Conservation (phyloP, 2,888 invertebrate genomes). For the Rutpela maculata region DNA sequence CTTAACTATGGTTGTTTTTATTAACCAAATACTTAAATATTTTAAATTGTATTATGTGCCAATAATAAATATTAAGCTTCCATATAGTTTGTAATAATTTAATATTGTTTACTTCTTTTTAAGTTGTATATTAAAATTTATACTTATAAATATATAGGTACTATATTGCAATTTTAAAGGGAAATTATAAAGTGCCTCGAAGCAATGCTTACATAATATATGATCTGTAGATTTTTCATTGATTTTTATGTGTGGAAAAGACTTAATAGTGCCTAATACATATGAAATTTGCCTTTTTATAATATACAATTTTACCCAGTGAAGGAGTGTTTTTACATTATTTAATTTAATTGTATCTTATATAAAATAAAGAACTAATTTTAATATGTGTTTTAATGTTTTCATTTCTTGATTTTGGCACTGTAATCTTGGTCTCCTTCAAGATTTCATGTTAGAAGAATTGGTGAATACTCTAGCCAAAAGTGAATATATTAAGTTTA, state of each 20-base stretch:
- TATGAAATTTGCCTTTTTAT: slow-evolving; percentile 52
- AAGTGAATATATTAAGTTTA: too few species aligned
- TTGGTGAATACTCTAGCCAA: too few species aligned
- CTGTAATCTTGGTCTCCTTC: too few species aligned
- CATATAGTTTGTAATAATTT: slow-evolving; percentile 30
- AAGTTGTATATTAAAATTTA: slow-evolving; percentile 29
- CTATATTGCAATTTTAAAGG: neutral
- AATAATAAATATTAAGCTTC: slow-evolving; percentile 62
- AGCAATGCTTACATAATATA: slow-evolving; percentile 20
- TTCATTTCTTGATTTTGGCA: neutral
- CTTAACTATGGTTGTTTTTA: slow-evolving; percentile 53
- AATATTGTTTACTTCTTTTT: slow-evolving; percentile 18
- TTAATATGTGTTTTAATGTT: neutral
- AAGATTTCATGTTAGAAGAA: too few species aligned
- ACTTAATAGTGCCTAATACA: slow-evolving; percentile 54
- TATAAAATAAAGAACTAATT: slow-evolving; percentile 36
- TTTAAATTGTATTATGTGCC: slow-evolving; percentile 56
- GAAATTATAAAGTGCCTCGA: slow-evolving; percentile 31
- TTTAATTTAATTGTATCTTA: slow-evolving; percentile 35
- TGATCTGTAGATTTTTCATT: slow-evolving; percentile 20
- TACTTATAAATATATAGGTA: slow-evolving; percentile 12
- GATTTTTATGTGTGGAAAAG: slow-evolving; percentile 46
- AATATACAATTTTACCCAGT: slow-evolving; percentile 47
- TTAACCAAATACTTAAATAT: slow-evolving; percentile 63
- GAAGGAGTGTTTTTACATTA: slow-evolving; percentile 49